These are phyloP conservation scores for Apamea sordens DNA, from an alignment of 2,888 invertebrate genomes.

Conservation along the genomic window DNA sequence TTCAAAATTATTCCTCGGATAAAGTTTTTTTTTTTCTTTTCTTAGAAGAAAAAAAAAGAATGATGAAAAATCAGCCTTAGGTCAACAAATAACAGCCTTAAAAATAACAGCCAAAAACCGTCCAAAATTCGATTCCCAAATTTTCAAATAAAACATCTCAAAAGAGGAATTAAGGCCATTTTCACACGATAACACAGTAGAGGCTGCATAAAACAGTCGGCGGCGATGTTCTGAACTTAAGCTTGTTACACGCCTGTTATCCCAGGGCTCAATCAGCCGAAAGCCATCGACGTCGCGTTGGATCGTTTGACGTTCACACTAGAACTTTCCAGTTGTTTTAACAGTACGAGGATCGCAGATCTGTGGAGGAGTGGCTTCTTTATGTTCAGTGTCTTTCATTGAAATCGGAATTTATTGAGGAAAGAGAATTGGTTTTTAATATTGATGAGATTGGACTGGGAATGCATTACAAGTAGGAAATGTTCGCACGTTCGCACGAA, in stretches of 20 bases:
- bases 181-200: constrained; percentile 16
- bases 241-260: constrained; percentile 67
- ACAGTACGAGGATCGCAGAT: constrained; percentile 14
- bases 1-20: no score
- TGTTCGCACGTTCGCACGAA: background rate
- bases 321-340: constrained; percentile 31
- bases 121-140: background rate
- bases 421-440: constrained; percentile 9
- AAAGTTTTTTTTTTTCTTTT: no score
- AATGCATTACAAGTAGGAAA: background rate
- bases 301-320: constrained; percentile 29
- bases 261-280: constrained; percentile 66
- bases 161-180: constrained; percentile 26
- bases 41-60: no score
- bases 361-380: constrained; percentile 5
- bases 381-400: background rate
- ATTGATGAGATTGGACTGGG: background rate
- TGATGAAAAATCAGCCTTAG: no score
- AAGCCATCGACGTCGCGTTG: constrained; percentile 56
- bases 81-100: background rate
- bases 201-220: constrained; percentile 50
- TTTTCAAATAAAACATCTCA: constrained; percentile 3
- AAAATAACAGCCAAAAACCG: background rate
- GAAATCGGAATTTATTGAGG: constrained; percentile 6
- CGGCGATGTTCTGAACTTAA: constrained; percentile 47